Evolutionary conservation across 2,888 invertebrate genomes (phyloP), one percentile per base, ranked within the genome.

Genomic region (Aleiodes leptofemur): DNA sequence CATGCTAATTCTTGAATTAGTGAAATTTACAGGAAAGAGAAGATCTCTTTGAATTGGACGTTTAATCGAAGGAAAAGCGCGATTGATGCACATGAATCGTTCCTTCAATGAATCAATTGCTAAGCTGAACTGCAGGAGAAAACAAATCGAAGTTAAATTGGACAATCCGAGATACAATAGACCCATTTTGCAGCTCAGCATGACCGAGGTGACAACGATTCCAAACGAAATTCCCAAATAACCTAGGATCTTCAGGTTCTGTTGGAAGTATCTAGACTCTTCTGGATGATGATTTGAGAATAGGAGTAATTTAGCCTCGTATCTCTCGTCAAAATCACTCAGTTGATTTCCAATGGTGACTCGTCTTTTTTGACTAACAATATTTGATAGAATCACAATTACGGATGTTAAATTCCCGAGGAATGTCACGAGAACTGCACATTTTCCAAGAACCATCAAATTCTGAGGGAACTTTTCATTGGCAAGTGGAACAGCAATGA

Each of bases 271-370:
- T 38, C 13, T 1, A 48, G 1, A 8, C 14, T 4, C 2, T 23
- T 23, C 3, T n/a, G 9, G 3, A 1, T 14, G 9, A 43, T 48
- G 34, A 34, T 11, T 4, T 0, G 8, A 16, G 5, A n/a, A 4
- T 7, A 14, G 14, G 11, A 14, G 4, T 16, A 16, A 64, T 16
- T 64, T 48, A 8, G 0, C 13, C 8, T 11, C 43, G 16, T 43
- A 64, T 23, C 16, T 14, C 14, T 64, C 64, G 14, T 64, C 64
- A 9, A 64, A 64, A 2, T 48, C 48, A 48, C 64, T 64, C 11
- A 64, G 48, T 11, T 43, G 11, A 48, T n/a, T 43, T 16, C 23
- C 43, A 13, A 64, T 64, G 38, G 0, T 14, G 34, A 64, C 13
- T 8, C 11, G 14, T 11, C 43, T 14, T 2, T 64, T 14, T 64